A percentile compares a stretch with the other conserved stretches of the same genome.
These are phyloP conservation scores for Drosophila bunnanda DNA, from an alignment of 2,888 invertebrate species.

Conservation along the genomic window DNA sequence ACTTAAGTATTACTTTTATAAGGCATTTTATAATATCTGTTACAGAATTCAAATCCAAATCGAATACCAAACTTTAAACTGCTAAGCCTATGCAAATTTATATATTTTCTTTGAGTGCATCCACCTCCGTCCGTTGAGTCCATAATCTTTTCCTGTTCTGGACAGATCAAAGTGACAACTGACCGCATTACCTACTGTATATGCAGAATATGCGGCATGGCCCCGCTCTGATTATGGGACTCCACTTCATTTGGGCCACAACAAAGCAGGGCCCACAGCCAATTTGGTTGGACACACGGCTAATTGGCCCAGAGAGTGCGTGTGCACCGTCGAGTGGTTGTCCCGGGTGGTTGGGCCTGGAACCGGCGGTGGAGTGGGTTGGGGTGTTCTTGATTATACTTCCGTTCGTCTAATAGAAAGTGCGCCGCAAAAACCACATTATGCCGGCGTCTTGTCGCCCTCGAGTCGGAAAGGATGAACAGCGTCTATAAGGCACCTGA, in stretches of 20 bases:
- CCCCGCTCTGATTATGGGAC: constrained; percentile 4
- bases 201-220: constrained; percentile 11
- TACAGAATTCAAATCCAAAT: background rate
- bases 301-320: constrained; percentile 66
- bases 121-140: background rate
- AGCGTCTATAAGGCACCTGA: constrained; percentile 12
- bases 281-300: constrained; percentile 72
- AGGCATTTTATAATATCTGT: background rate
- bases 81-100: background rate
- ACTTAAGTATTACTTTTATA: background rate
- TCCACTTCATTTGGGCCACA: constrained; percentile 54
- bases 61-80: background rate
- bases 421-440: constrained; percentile 76
- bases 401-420: constrained; percentile 71
- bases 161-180: constrained; percentile 77
- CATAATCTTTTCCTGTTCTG: constrained; percentile 25
- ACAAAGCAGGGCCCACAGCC: constrained; percentile 76
- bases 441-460: constrained; percentile 71
- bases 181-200: constrained; percentile 65
- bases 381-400: constrained; percentile 59
- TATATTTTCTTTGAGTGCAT: background rate
- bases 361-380: background rate
- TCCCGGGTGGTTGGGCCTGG: constrained; percentile 2
- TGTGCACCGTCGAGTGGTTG: constrained; percentile 20
- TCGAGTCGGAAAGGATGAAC: constrained; percentile 26